phyloP scores from a whole-genome alignment of 2,113 vertebrate species.

The Caloenas nicobarica region DNA sequence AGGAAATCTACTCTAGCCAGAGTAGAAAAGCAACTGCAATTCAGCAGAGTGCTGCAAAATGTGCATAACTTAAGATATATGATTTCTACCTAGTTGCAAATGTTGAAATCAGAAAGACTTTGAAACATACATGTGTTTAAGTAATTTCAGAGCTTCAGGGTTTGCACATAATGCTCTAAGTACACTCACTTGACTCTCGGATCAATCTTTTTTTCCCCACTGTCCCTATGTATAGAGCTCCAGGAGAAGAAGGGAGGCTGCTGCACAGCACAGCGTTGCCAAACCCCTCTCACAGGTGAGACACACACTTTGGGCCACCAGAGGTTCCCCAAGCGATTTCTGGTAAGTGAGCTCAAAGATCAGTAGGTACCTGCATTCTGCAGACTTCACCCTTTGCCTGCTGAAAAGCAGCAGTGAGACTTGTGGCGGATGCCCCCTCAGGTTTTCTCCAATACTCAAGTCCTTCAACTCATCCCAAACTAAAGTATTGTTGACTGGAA shows the following conservation, averaged over 20 bases:
- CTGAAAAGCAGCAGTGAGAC: neutral
- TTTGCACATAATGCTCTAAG: neutral
- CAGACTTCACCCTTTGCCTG: neutral
- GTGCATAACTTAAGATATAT: neutral
- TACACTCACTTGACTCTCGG: neutral
- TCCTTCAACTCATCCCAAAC: neutral
- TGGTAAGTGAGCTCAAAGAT: neutral
- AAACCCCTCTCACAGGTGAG: neutral
- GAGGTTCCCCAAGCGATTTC: neutral
- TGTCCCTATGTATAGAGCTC: neutral
- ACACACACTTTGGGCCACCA: neutral
- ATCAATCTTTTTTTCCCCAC: neutral
- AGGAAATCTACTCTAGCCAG: neutral
- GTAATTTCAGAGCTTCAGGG: neutral
- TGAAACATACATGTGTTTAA: neutral
- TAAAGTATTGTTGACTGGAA: neutral
- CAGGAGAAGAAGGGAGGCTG: neutral
- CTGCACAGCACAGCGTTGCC: neutral
- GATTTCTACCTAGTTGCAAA: neutral
- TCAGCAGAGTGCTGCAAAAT: neutral
- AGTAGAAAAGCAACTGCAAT: neutral
- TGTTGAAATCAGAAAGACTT: neutral
- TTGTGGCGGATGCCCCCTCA: neutral
- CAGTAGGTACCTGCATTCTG: neutral
- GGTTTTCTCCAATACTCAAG: neutral